These are phyloP conservation scores for Eciton burchellii DNA, from an alignment of 1,140 invertebrate species.

Conservation along the genomic window DNA sequence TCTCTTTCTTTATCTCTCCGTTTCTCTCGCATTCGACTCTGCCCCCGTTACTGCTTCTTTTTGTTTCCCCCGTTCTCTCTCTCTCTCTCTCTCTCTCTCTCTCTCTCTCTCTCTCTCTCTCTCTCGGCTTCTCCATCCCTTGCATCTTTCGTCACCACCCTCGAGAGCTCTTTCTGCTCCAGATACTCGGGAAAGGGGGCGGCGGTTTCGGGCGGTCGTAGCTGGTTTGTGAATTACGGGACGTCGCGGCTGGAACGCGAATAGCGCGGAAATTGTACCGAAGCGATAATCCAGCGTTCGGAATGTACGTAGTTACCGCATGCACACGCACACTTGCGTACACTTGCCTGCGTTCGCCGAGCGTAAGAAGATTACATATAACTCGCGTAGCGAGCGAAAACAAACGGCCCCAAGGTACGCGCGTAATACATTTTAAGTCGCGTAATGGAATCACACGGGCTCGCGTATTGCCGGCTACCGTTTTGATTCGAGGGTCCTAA, in stretches of 20 bases:
- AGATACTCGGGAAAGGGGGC: constrained; percentile 43
- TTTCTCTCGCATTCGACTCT: constrained; percentile 24
- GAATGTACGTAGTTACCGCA: constrained; percentile 47
- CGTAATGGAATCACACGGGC: constrained; percentile 50
- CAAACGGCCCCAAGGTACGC: constrained; percentile 58
- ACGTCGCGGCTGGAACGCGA: constrained; percentile 59
- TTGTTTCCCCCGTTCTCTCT: constrained; percentile 20
- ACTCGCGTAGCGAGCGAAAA: constrained; percentile 49
- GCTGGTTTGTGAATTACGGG: constrained; percentile 66
- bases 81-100: constrained; percentile 17
- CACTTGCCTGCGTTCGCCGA: constrained; percentile 41
- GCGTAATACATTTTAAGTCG: constrained; percentile 61
- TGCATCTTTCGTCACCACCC: constrained; percentile 33
- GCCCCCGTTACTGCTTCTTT: constrained; percentile 37
- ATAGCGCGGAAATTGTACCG: constrained; percentile 58
- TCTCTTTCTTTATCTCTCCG: constrained; percentile 7
- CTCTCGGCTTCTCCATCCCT: too few species aligned
- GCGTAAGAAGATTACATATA: constrained; percentile 64
- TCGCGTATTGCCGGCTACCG: constrained; percentile 46
- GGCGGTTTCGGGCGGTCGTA: constrained; percentile 54
- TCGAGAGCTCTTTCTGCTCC: constrained; percentile 62
- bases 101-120: constrained; percentile 18
- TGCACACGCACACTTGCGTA: constrained; percentile 41
- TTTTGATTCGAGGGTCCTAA: constrained; percentile 52
- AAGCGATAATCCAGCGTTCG: constrained; percentile 67